phyloP scores from a whole-genome alignment of 1,140 invertebrate species.

The Pseudomyrmex gracilis region DNA sequence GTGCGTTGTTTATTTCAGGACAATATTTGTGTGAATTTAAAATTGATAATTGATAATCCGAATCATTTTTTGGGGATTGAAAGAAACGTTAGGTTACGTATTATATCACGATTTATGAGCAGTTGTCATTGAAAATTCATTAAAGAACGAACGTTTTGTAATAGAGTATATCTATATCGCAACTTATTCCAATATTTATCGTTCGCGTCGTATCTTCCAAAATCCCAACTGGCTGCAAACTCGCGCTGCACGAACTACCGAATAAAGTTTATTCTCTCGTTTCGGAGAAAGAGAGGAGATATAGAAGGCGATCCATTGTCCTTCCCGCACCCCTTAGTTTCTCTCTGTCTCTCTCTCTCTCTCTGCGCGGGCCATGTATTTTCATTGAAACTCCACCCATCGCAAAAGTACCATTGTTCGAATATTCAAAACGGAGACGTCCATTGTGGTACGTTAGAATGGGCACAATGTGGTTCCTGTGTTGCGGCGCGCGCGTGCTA shows the following conservation, averaged over 20 bases:
- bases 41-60: conserved; percentile 1
- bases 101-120: not conserved
- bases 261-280: conserved; percentile 57
- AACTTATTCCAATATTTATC: conserved; percentile 51
- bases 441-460: conserved; percentile 74
- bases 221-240: conserved; percentile 40
- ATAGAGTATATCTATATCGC: not conserved
- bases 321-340: conserved; percentile 54
- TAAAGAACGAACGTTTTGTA: not conserved
- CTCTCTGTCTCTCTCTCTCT: not conserved
- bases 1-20: not conserved
- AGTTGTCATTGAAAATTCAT: not conserved
- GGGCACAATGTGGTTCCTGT: conserved; percentile 72
- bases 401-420: conserved; percentile 78
- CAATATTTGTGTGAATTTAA: not conserved
- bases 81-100: not conserved
- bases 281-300: conserved; percentile 62
- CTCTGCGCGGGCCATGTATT: conserved; percentile 69
- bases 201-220: not conserved
- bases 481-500: conserved; percentile 74
- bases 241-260: conserved; percentile 45
- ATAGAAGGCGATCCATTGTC: conserved; percentile 73
- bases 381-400: conserved; percentile 74
- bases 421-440: conserved; percentile 78
- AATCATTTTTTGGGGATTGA: not conserved